Evolutionary conservation across 2,797 vertebrate genomes (phyloP).

Genomic region (Coranthus polyacanthus): DNA sequence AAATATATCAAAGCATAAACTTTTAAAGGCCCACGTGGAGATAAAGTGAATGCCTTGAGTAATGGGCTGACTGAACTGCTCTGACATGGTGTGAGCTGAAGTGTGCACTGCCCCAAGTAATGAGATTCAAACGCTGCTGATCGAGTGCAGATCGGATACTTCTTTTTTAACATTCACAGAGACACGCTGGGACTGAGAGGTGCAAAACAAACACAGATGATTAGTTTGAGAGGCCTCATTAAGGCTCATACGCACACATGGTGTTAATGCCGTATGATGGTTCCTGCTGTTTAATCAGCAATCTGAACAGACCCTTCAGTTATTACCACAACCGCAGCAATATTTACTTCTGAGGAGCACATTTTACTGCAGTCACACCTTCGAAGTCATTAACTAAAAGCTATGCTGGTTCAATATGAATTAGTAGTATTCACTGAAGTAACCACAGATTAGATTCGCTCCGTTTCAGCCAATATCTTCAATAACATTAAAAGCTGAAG

Average conservation of each 20-base stretch:
- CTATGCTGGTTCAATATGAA: slow-evolving; percentile 16
- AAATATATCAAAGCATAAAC: slow-evolving; percentile 15
- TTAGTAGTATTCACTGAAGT: slow-evolving; percentile 18
- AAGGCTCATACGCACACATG: not conserved
- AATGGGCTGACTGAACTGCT: not conserved
- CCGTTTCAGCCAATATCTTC: slow-evolving; percentile 28
- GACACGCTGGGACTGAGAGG: slow-evolving; percentile 6
- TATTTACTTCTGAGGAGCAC: not conserved
- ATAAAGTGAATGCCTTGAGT: slow-evolving; percentile 9
- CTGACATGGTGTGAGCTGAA: not conserved
- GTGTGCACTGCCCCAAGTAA: slow-evolving; percentile 7
- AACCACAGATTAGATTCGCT: no score
- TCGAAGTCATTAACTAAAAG: slow-evolving; percentile 30
- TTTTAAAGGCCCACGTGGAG: slow-evolving; percentile 1
- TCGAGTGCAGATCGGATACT: slow-evolving; percentile 15
- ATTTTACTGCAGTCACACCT: slow-evolving; percentile 20
- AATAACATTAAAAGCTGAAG: slow-evolving; percentile 58
- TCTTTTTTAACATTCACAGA: slow-evolving; percentile 24
- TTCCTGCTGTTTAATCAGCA: slow-evolving; percentile 17
- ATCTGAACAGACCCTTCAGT: slow-evolving; percentile 17
- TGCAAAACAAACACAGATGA: slow-evolving; percentile 34
- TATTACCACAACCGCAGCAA: not conserved
- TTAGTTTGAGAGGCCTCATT: slow-evolving; percentile 16
- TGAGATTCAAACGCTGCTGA: slow-evolving; percentile 33
- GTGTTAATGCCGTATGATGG: slow-evolving; percentile 2